These are phyloP conservation scores for Progne subis DNA, from an alignment of 2,113 vertebrate species.

Conservation along the genomic window DNA sequence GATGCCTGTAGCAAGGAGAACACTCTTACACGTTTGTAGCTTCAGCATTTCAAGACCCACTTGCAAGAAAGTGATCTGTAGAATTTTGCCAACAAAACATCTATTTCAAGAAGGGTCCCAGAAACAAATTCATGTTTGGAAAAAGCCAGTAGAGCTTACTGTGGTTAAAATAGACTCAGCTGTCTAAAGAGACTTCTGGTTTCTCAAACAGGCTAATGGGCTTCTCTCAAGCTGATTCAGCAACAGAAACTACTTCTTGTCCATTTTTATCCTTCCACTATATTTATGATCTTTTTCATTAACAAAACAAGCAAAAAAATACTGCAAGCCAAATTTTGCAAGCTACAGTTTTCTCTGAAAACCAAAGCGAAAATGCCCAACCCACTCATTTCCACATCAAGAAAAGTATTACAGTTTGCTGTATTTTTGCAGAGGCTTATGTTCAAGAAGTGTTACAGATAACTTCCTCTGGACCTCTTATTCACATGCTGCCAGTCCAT, in stretches of 20 bases:
- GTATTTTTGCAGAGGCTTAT: not conserved
- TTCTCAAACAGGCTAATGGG: not conserved
- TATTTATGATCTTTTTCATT: not conserved
- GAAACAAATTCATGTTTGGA: not conserved
- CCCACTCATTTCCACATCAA: not conserved
- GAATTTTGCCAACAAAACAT: not conserved
- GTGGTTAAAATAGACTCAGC: not conserved
- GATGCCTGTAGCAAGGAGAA: not conserved
- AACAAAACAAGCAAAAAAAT: not conserved
- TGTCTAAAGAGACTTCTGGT: not conserved
- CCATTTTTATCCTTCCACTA: not conserved
- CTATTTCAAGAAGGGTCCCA: not conserved
- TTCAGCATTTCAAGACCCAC: not conserved
- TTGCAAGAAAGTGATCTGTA: not conserved
- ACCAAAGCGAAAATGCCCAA: not conserved
- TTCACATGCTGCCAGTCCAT: not conserved
- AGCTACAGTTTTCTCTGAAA: not conserved
- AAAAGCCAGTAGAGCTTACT: not conserved
- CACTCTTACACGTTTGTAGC: not conserved
- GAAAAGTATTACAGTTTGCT: not conserved
- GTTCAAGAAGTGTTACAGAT: not conserved
- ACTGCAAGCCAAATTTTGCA: not conserved
- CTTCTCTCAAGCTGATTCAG: constrained; percentile 1
- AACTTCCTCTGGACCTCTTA: not conserved
- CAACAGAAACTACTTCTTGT: not conserved